Percentiles rank a stretch among this genome's conserved stretches.
Conservation (phyloP, 1,140 invertebrate genomes). For the Drosophila nannoptera region DNA sequence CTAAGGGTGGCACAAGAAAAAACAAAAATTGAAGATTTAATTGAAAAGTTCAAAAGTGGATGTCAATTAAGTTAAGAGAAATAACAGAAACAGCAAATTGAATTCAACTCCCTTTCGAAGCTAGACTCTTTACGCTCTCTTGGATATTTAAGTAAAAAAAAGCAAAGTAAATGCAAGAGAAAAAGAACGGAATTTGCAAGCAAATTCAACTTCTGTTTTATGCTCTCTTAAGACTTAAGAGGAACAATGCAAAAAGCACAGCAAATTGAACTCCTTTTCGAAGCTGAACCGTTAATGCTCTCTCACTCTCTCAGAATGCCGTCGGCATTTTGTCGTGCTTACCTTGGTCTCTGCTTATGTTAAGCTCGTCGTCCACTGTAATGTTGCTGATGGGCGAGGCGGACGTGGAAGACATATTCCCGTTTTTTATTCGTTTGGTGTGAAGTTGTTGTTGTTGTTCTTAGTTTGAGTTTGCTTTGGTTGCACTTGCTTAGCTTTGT, state of each 20-base stretch:
- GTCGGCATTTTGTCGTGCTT: slow-evolving; percentile 54
- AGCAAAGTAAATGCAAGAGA: too few relatives aligned
- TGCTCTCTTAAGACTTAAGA: too few relatives aligned
- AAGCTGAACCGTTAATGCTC: background rate
- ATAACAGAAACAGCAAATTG: background rate
- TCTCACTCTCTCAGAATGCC: slow-evolving; percentile 33
- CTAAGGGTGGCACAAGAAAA: slow-evolving; percentile 25
- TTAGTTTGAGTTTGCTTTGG: slow-evolving; percentile 10
- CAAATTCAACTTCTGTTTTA: too few relatives aligned
- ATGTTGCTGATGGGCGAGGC: slow-evolving; percentile 78
- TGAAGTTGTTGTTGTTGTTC: slow-evolving; percentile 11
- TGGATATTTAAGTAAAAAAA: too few relatives aligned
- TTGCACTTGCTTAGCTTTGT: slow-evolving; percentile 13
- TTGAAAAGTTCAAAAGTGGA: slow-evolving; percentile 6
- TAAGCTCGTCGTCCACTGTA: slow-evolving; percentile 78
- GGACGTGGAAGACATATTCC: slow-evolving; percentile 78
- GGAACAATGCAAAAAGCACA: too few relatives aligned
- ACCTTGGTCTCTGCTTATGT: slow-evolving; percentile 77
- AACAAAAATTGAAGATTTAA: slow-evolving; percentile 13
- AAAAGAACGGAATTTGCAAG: too few relatives aligned
- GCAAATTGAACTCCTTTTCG: background rate
- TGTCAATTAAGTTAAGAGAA: background rate
- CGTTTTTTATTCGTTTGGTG: slow-evolving; percentile 28
- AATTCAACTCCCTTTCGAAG: background rate
- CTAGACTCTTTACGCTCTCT: too few relatives aligned